Evolutionary conservation across 1,140 invertebrate species (phyloP).

Genomic region (Catajapyx aquilonaris): DNA sequence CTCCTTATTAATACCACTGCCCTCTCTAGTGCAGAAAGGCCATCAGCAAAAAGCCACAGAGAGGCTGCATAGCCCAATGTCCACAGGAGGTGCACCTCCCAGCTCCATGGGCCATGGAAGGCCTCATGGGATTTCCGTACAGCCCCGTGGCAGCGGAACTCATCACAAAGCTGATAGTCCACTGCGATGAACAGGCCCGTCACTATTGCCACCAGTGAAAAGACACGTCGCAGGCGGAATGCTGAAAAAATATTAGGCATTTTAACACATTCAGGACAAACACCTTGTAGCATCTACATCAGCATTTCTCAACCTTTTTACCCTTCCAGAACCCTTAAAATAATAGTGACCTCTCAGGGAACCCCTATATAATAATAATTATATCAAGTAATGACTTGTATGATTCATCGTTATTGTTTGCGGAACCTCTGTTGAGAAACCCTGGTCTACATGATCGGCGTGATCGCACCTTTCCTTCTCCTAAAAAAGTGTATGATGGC

Average conservation of each 20-base stretch:
- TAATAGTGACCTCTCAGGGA: too few relatives aligned
- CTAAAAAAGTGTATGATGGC: constrained; percentile 36
- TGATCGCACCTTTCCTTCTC: constrained; percentile 30
- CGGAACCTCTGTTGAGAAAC: too few relatives aligned
- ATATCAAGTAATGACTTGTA: not conserved
- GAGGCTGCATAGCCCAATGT: constrained; percentile 32
- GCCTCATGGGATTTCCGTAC: constrained; percentile 12
- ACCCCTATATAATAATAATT: too few relatives aligned
- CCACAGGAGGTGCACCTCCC: constrained; percentile 30
- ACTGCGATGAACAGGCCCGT: constrained; percentile 35
- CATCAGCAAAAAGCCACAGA: too few relatives aligned
- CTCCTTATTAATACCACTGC: too few relatives aligned
- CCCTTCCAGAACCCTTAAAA: not conserved
- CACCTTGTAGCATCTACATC: not conserved
- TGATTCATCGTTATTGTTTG: not conserved
- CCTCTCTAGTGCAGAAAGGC: too few relatives aligned
- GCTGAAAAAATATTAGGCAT: constrained; percentile 20
- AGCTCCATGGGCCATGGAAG: constrained; percentile 19
- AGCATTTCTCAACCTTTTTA: too few relatives aligned
- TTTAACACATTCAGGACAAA: constrained; percentile 1
- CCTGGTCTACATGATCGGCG: too few relatives aligned
- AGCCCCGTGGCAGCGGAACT: constrained; percentile 33
- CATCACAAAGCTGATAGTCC: constrained; percentile 35
- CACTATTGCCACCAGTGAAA: constrained; percentile 31
- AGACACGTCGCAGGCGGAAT: constrained; percentile 33